Evolutionary conservation across 2,888 invertebrate genomes (phyloP).

Genomic region (Amphipoea lucens): DNA sequence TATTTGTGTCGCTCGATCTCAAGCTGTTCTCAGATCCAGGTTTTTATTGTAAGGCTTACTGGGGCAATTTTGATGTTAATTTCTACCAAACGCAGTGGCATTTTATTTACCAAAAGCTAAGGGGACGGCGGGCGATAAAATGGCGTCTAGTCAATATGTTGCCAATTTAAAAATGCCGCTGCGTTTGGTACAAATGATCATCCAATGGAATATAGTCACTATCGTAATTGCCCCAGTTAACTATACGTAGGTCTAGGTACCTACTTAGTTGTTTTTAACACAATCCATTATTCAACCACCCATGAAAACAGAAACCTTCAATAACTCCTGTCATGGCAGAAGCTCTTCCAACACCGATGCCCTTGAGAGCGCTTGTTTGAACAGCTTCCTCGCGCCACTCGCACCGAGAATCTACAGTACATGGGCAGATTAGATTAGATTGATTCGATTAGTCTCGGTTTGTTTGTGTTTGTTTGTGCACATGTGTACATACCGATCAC

Average conservation of each 20-base stretch:
- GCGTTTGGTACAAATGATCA: too few species aligned
- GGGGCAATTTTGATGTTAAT: too few species aligned
- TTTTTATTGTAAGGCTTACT: background rate
- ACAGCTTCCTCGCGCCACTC: conserved; percentile 23
- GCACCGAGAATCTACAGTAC: conserved; percentile 6
- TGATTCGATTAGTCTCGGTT: conserved; percentile 56
- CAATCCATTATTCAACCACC: background rate
- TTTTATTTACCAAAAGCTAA: too few species aligned
- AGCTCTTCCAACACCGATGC: background rate
- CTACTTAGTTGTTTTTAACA: background rate
- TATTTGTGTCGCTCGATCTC: background rate
- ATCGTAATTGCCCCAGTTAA: background rate
- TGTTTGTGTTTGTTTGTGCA: conserved; percentile 44
- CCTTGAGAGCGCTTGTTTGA: conserved; percentile 22
- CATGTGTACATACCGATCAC: conserved; percentile 18
- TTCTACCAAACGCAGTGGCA: too few species aligned
- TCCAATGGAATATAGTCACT: background rate
- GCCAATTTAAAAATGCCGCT: too few species aligned
- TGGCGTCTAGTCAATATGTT: too few species aligned
- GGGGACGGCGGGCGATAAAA: too few species aligned
- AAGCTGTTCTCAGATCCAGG: background rate
- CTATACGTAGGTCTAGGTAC: too few species aligned
- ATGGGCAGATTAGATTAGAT: conserved; percentile 52
- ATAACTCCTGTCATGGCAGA: background rate
- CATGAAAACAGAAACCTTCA: background rate